Percentiles rank a stretch among this genome's conserved stretches.
phyloP scores from a whole-genome alignment of 2,888 invertebrate species.

The Hipparchia sbordonii region DNA sequence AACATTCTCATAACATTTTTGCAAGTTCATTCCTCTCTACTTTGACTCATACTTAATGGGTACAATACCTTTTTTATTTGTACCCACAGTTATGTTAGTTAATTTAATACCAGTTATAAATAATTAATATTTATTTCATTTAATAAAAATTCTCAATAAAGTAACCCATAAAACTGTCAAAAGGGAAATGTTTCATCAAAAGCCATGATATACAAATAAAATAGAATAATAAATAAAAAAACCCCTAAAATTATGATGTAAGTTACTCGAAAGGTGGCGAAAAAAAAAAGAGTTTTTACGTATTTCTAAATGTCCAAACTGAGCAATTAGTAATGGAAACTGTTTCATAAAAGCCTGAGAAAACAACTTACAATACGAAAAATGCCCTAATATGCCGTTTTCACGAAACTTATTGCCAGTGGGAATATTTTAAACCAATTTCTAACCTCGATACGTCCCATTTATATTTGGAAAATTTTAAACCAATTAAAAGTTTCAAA shows the following conservation, averaged over 20 bases:
- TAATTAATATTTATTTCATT: too few relatives aligned
- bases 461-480: too few relatives aligned
- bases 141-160: too few relatives aligned
- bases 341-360: neutral
- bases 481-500: too few relatives aligned
- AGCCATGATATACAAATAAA: neutral
- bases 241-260: neutral
- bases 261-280: neutral
- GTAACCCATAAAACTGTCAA: too few relatives aligned
- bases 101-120: too few relatives aligned
- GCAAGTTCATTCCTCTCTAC: too few relatives aligned
- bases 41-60: too few relatives aligned
- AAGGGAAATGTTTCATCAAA: too few relatives aligned
- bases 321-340: slow-evolving; percentile 8
- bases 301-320: neutral
- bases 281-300: neutral
- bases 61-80: too few relatives aligned
- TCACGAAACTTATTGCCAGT: neutral
- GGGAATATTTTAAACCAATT: neutral
- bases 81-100: too few relatives aligned
- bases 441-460: too few relatives aligned
- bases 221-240: neutral
- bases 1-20: neutral
- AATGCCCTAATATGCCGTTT: neutral
- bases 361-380: neutral